Base-by-base conservation (phyloP, 2,888 invertebrate species). In the Willowsia nigromaculata region DNA sequence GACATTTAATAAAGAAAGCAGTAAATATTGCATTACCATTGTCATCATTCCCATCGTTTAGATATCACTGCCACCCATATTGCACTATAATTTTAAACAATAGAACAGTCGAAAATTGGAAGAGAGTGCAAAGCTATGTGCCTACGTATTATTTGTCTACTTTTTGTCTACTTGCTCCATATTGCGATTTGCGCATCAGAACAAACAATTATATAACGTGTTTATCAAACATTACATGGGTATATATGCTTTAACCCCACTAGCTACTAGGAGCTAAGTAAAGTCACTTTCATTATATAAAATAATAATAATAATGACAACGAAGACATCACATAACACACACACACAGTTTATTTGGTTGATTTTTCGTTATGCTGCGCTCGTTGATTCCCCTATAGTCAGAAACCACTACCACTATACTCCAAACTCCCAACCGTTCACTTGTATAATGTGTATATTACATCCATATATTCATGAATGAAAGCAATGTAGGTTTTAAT, bases 261-360 rank as follows among this genome's bases (percentile, higher is more conserved):
- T n/a, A n/a, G n/a, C n/a, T n/a, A 15, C 56, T 18, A 68, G 81
- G 2, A 25, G 71, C 86, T 65, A n/a, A 4, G 13, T 47, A 50
- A 53, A 68, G 81, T 81, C 40, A 81, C 87, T 87, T 87, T 87
- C 87, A 87, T 87, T 87, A 71, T 80, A 68, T 84, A 74, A 40
- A 40, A 81, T 47, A 33, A 47, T 37, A 13, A 76, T 27, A 76
- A 71, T 50, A 25, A 68, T 47, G 40, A 47, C 33, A 82, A 74
- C 47, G 47, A 85, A 33, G 33, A 50, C 40, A 74, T 37, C 33
- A 83, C 50, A 85, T 56, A 56, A 22, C 5, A 56, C 33, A 83
- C 65, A 85, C 50, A n/a, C n/a, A n/a, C 15, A 47, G 76, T 76
- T 76, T 76, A 85, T 65, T 85, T 78, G 53, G 68, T 53, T 53